phyloP scores from a whole-genome alignment of 2,113 vertebrate species.

The Pluvianellus socialis region DNA sequence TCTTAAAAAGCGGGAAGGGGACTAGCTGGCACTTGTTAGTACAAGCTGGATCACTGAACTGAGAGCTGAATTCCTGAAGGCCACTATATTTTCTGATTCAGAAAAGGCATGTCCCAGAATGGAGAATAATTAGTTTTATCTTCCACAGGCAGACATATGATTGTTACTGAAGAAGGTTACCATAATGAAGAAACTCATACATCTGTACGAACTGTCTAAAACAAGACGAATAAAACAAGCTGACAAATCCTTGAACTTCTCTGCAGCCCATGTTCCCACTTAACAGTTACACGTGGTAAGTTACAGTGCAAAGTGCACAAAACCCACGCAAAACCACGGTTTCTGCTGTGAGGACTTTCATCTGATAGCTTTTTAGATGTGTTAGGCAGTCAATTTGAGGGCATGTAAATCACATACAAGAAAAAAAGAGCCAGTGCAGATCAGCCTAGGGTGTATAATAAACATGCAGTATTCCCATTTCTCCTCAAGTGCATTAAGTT shows the following conservation, averaged over 20 bases:
- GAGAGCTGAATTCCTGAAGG: neutral
- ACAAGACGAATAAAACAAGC: neutral
- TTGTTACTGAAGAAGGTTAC: neutral
- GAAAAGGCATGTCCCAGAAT: neutral
- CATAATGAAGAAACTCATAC: neutral
- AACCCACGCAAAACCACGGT: no score
- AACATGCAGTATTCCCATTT: neutral
- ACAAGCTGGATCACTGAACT: neutral
- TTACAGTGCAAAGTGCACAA: no score
- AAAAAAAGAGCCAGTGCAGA: neutral
- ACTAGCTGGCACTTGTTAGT: neutral
- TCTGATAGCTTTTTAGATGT: neutral
- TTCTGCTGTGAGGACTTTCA: neutral
- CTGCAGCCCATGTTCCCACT: neutral
- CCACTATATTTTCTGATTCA: neutral
- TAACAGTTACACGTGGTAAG: neutral
- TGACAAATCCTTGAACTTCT: neutral
- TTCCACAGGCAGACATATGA: neutral
- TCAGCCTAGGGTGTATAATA: neutral
- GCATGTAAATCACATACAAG: neutral
- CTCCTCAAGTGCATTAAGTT: neutral
- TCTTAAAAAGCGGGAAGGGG: neutral
- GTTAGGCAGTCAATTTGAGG: neutral
- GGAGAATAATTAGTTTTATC: neutral
- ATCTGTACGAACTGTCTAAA: neutral